A percentile compares a stretch with the other conserved stretches of the same genome.
Evolutionary conservation across 2,797 vertebrate genomes (phyloP).

Genomic region (Micrastur ruficollis): DNA sequence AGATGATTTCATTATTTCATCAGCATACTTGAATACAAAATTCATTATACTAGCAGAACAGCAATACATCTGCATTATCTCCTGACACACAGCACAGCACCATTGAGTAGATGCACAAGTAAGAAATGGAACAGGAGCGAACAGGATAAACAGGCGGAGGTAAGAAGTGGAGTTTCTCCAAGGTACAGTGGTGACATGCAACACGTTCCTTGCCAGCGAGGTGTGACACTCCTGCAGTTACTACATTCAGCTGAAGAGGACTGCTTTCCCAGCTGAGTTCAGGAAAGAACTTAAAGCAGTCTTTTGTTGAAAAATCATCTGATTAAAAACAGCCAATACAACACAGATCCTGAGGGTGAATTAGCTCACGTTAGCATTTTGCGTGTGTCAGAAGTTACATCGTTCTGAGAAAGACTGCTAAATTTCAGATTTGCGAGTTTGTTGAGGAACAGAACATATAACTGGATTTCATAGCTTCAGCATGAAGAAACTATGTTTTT

Average conservation of each 20-base stretch:
- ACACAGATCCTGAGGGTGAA: slow-evolving; percentile 63
- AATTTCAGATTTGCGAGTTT: slow-evolving; percentile 36
- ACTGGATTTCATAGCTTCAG: slow-evolving; percentile 66
- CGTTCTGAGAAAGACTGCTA: slow-evolving; percentile 57
- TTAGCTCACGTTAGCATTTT: slow-evolving; percentile 50
- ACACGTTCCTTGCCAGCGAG: slow-evolving; percentile 45
- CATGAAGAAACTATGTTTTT: slow-evolving; percentile 57
- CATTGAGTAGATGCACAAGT: slow-evolving; percentile 48
- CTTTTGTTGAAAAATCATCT: slow-evolving; percentile 42
- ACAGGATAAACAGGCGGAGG: slow-evolving; percentile 13
- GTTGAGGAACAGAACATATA: slow-evolving; percentile 36
- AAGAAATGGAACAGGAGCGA: neutral
- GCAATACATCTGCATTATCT: slow-evolving; percentile 59
- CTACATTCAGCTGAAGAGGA: slow-evolving; percentile 60
- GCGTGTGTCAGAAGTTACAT: slow-evolving; percentile 63
- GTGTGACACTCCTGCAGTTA: slow-evolving; percentile 16
- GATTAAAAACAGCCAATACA: slow-evolving; percentile 55
- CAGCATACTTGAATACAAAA: slow-evolving; percentile 63
- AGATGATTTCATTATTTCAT: slow-evolving; percentile 61
- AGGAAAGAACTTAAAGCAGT: slow-evolving; percentile 54
- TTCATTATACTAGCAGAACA: slow-evolving; percentile 53
- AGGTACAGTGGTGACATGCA: slow-evolving; percentile 63
- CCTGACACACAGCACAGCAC: slow-evolving; percentile 73
- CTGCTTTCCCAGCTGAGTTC: slow-evolving; percentile 58
- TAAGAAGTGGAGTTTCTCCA: slow-evolving; percentile 44